Conservation (phyloP, 2,888 invertebrate genomes). For the Rotaria socialis region DNA sequence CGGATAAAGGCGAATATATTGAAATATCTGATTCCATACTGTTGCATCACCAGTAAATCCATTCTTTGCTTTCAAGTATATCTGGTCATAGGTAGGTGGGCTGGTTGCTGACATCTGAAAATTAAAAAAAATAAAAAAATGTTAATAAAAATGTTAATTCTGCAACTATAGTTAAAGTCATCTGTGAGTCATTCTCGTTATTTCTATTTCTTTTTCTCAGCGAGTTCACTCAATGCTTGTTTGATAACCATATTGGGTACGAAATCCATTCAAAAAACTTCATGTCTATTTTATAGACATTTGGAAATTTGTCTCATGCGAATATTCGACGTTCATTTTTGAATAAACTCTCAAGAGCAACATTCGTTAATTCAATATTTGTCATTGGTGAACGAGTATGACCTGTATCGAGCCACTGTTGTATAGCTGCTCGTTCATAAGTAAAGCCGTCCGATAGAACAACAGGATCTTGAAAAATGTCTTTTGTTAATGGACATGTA, state of each 20-base stretch:
- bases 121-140: neutral
- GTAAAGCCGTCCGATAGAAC: conserved; percentile 7
- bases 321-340: too few relatives aligned
- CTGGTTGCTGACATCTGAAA: neutral
- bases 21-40: neutral
- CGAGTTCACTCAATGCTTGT: neutral
- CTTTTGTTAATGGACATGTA: conserved; percentile 35
- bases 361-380: neutral
- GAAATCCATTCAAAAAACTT: too few relatives aligned
- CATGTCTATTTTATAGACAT: too few relatives aligned
- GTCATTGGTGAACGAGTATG: neutral
- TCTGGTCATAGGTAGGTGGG: neutral
- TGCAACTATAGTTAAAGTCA: too few relatives aligned
- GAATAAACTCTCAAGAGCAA: neutral
- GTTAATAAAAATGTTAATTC: too few relatives aligned
- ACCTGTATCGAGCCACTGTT: neutral
- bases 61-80: neutral
- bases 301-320: too few relatives aligned
- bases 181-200: neutral
- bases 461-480: conserved; percentile 16
- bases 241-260: neutral
- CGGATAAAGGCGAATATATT: neutral
- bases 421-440: neutral
- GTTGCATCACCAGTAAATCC: neutral
- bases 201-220: neutral